Evolutionary conservation across 2,888 invertebrate species (phyloP).

Genomic region (Thymelicus lineola): DNA sequence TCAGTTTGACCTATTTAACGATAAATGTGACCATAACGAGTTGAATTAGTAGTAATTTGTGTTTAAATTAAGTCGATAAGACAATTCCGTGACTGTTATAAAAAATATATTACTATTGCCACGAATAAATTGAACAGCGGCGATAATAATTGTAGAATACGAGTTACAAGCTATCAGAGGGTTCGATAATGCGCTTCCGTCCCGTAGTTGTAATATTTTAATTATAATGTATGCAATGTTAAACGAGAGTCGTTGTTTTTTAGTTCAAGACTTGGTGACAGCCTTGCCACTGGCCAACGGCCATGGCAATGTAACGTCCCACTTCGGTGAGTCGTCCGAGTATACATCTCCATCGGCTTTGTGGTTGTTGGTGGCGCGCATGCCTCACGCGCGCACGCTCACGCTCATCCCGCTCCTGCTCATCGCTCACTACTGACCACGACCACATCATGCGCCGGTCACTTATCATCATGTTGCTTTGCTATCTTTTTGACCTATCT

Average conservation of each 20-base stretch:
- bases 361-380: slow-evolving; percentile 81
- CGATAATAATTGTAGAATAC: slow-evolving; percentile 25
- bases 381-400: slow-evolving; percentile 70
- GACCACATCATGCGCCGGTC: slow-evolving; percentile 11
- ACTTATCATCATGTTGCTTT: slow-evolving; percentile 20
- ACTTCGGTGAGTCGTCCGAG: slow-evolving; percentile 84
- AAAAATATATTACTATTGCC: slow-evolving; percentile 32
- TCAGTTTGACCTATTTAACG: slow-evolving; percentile 78
- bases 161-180: slow-evolving; percentile 43
- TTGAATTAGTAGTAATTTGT: slow-evolving; percentile 50
- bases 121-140: slow-evolving; percentile 36
- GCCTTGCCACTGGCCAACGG: slow-evolving; percentile 85
- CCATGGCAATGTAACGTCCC: slow-evolving; percentile 83
- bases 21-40: slow-evolving; percentile 65
- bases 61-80: slow-evolving; percentile 40
- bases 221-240: slow-evolving; percentile 76
- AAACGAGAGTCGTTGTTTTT: slow-evolving; percentile 83
- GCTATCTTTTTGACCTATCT: slow-evolving; percentile 21
- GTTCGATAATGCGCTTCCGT: slow-evolving; percentile 42
- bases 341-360: slow-evolving; percentile 75
- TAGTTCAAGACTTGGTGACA: slow-evolving; percentile 86
- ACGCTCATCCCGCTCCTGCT: slow-evolving; percentile 63
- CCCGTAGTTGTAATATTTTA: slow-evolving; percentile 49
- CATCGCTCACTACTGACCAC: slow-evolving; percentile 44
- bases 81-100: slow-evolving; percentile 32